Percentiles rank a stretch among this genome's conserved stretches.
Evolutionary conservation across 2,797 vertebrate genomes (phyloP).

Genomic region (Garrulus glandarius): DNA sequence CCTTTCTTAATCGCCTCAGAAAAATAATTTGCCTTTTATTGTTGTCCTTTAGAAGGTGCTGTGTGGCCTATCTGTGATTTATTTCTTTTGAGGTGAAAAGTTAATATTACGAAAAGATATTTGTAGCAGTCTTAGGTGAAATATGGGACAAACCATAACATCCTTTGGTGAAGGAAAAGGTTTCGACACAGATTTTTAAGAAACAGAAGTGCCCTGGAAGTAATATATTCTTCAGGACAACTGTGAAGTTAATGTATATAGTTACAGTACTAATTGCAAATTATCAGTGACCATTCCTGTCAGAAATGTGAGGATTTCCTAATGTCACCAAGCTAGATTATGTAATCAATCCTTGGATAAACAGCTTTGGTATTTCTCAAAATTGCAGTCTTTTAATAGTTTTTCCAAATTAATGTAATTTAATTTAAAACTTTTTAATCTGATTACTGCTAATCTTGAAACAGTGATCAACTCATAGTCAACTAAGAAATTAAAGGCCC

Average conservation of each 20-base stretch:
- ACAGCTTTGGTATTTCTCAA: conserved; percentile 41
- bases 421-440: conserved; percentile 47
- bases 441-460: conserved; percentile 48
- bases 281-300: conserved; percentile 14
- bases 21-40: neutral
- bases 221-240: neutral
- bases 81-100: neutral
- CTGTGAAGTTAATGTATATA: neutral
- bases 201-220: neutral
- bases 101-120: neutral
- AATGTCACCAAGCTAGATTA: conserved; percentile 40
- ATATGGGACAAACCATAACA: neutral
- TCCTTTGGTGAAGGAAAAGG: neutral
- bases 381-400: conserved; percentile 37
- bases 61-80: neutral
- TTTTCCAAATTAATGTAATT: conserved; percentile 51
- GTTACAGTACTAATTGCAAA: conserved; percentile 53
- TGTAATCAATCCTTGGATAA: conserved; percentile 52
- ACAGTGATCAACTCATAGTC: conserved; percentile 1
- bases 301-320: conserved; percentile 34
- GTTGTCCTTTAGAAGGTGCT: neutral
- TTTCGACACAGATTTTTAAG: neutral
- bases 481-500: conserved; percentile 33
- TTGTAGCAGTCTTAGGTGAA: conserved; percentile 4
- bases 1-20: neutral